Evolutionary conservation across 2,797 vertebrate species (phyloP).

Genomic region (Carduelis carduelis): DNA sequence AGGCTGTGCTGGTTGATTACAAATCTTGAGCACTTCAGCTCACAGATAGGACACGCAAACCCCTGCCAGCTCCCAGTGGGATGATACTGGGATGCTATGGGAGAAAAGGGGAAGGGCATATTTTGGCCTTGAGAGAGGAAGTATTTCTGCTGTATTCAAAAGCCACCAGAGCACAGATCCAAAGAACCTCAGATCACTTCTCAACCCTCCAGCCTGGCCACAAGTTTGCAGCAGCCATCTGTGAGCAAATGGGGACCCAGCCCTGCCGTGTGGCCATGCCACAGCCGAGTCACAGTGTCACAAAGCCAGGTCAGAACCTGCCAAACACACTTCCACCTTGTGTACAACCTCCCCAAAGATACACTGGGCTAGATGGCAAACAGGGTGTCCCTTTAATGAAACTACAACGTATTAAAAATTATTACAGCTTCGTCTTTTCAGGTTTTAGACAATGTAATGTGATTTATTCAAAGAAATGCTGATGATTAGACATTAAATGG

Average conservation of each 20-base stretch:
- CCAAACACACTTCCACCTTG: background rate
- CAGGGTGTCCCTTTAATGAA: constrained; percentile 70
- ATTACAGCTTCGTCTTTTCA: constrained; percentile 73
- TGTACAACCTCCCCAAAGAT: background rate
- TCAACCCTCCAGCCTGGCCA: background rate
- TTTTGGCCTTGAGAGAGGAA: background rate
- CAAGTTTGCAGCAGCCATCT: background rate
- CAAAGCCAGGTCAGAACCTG: accelerated
- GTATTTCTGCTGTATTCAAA: background rate
- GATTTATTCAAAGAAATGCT: constrained; percentile 77
- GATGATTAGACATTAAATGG: constrained; percentile 77
- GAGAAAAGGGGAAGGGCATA: background rate
- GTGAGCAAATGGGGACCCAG: accelerated
- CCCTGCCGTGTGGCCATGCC: accelerated
- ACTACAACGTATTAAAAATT: constrained; percentile 71
- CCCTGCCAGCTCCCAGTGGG: accelerated
- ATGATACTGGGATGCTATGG: background rate
- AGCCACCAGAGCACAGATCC: background rate
- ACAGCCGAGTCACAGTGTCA: accelerated
- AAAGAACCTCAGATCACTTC: background rate
- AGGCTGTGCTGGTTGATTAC: background rate
- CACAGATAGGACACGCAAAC: accelerated
- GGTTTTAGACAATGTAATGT: constrained; percentile 77
- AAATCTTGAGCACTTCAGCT: background rate
- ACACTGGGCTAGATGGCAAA: constrained; percentile 19